Base-by-base conservation (phyloP, 2,888 invertebrate genomes). In the Nezara viridula region DNA sequence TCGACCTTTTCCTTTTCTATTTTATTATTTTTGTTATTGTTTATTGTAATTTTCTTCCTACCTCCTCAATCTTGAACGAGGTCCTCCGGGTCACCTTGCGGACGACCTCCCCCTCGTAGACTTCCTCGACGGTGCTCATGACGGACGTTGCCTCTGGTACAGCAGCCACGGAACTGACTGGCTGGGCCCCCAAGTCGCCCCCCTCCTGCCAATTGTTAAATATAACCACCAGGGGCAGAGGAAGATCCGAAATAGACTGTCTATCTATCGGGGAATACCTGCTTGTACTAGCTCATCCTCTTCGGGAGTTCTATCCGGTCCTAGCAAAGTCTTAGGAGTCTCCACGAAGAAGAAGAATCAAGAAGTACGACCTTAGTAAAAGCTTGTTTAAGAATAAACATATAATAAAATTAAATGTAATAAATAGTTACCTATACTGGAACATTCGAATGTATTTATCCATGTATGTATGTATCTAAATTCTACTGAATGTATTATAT, bases 11-110 rank as follows among this genome's bases (percentile, higher is more conserved):
- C 55, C 6, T 55, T 60, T 60, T 60, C 60, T 60, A 16, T 27
- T 21, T 21, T 37, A 19, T n/a, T 55, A 24, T 19, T 66, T 12
- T 37, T 40, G 21, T n/a, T 24, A 81, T 44, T 44, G 2, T 21
- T 77, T 77, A 40, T 40, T 9, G 12, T 9, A 40, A 9, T 14
- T 44, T 37, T 5, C n/a, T 16, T 32, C 40, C 44, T 24, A 95
- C 95, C 95, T 95, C 95, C 94, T 95, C 94, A 93, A 95, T 95
- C 94, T 95, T 95, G 94, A 95, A 94, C 94, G 94, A 95, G 92
- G 94, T 95, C 88, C 92, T 91, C 94, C 95, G 94, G 93, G 95
- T 94, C 93, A 95, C 94, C 94, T 95, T 95, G 93, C 95, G 94
- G 93, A 95, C 94, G 94, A 95, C 95, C 94, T 95, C 95, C 92